phyloP scores from a whole-genome alignment of 1,140 invertebrate species.

The Coboldia fuscipes region DNA sequence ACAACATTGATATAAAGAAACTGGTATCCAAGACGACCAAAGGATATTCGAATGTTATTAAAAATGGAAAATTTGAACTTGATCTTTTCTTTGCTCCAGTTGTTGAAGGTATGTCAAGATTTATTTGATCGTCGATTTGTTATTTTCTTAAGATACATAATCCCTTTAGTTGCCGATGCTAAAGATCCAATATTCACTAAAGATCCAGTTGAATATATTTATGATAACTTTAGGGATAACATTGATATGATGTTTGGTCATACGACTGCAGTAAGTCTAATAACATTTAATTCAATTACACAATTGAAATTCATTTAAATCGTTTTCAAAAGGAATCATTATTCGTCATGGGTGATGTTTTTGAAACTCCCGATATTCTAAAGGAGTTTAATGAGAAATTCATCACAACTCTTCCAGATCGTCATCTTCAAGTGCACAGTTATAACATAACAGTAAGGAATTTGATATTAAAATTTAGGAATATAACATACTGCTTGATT shows the following conservation, averaged over 20 bases:
- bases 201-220: neutral
- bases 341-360: too few relatives aligned
- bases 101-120: neutral
- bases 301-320: too few relatives aligned
- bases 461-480: too few relatives aligned
- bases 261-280: neutral
- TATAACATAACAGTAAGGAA: too few relatives aligned
- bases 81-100: neutral
- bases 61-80: neutral
- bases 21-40: neutral
- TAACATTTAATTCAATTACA: too few relatives aligned
- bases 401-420: too few relatives aligned
- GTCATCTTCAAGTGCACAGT: too few relatives aligned
- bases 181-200: neutral
- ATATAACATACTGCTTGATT: too few relatives aligned
- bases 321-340: too few relatives aligned
- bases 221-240: neutral
- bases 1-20: neutral
- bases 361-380: too few relatives aligned
- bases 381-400: too few relatives aligned
- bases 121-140: neutral
- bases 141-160: neutral
- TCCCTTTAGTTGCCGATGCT: neutral
- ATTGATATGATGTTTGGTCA: neutral
- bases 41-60: too few relatives aligned